Evolutionary conservation across 2,113 vertebrate species (phyloP).

Genomic region (Genyomyrus donnyi): DNA sequence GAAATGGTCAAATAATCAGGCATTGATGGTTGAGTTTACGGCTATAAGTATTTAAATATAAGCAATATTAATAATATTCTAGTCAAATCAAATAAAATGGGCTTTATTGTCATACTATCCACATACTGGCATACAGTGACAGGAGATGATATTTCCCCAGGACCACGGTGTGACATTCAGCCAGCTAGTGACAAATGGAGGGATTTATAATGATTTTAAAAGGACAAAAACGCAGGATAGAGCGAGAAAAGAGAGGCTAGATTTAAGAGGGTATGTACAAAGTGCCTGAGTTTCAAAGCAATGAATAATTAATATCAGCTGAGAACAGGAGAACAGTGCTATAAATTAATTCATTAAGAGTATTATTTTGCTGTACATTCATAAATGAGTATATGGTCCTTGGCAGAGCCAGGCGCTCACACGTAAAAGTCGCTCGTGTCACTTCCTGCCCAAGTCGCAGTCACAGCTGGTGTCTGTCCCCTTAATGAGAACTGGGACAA

Average conservation of each 20-base stretch:
- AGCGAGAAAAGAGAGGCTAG: background rate
- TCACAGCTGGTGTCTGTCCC: background rate
- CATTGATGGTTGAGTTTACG: background rate
- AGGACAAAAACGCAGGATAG: background rate
- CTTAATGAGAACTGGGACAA: background rate
- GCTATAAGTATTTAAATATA: background rate
- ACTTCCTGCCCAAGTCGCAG: background rate
- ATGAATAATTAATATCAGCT: background rate
- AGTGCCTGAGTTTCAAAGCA: background rate
- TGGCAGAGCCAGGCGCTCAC: background rate
- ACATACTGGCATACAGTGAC: background rate
- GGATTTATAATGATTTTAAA: background rate
- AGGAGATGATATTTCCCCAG: background rate
- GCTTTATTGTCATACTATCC: background rate
- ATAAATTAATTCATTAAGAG: background rate
- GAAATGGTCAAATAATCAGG: background rate
- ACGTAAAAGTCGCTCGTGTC: background rate
- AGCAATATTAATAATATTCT: background rate
- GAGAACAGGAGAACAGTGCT: background rate
- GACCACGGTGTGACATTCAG: background rate
- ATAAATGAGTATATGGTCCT: background rate
- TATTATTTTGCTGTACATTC: background rate
- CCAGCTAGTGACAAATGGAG: background rate
- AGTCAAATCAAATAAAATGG: background rate
- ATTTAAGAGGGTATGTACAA: background rate